Percentiles rank a stretch among this genome's conserved stretches.
Conservation (phyloP, 2,797 vertebrate genomes). For the Pangasius larnaudii region DNA sequence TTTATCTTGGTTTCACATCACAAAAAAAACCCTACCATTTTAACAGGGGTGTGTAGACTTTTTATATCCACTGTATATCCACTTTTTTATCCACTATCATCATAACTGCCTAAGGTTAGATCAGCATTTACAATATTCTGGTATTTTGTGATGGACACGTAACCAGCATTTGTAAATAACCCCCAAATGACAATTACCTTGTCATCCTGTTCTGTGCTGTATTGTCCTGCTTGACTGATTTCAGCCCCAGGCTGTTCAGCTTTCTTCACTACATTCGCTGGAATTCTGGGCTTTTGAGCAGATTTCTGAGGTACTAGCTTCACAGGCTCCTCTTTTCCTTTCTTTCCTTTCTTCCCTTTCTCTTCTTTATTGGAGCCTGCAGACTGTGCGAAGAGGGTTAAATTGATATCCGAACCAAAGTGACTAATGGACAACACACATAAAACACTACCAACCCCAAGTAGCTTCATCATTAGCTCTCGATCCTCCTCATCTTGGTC, state of each 20-base stretch:
- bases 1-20: too few relatives aligned
- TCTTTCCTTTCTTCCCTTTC: constrained; percentile 87
- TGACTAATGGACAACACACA: neutral
- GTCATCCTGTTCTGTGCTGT: constrained; percentile 79
- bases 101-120: neutral
- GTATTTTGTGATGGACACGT: too few relatives aligned
- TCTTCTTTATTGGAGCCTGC: constrained; percentile 89
- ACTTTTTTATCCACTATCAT: too few relatives aligned
- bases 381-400: constrained; percentile 74
- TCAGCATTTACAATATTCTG: neutral
- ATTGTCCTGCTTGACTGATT: constrained; percentile 68
- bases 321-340: constrained; percentile 81
- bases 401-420: neutral
- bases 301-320: constrained; percentile 80
- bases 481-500: constrained; percentile 98
- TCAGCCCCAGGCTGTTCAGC: constrained; percentile 61
- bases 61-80: neutral
- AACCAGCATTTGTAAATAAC: neutral
- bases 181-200: constrained; percentile 73
- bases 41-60: too few relatives aligned
- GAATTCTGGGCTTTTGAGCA: constrained; percentile 71
- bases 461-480: constrained; percentile 94
- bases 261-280: constrained; percentile 61
- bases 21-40: too few relatives aligned
- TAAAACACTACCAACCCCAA: constrained; percentile 82